Base-by-base conservation (phyloP, 2,113 vertebrate species). In the Notechis scutatus region DNA sequence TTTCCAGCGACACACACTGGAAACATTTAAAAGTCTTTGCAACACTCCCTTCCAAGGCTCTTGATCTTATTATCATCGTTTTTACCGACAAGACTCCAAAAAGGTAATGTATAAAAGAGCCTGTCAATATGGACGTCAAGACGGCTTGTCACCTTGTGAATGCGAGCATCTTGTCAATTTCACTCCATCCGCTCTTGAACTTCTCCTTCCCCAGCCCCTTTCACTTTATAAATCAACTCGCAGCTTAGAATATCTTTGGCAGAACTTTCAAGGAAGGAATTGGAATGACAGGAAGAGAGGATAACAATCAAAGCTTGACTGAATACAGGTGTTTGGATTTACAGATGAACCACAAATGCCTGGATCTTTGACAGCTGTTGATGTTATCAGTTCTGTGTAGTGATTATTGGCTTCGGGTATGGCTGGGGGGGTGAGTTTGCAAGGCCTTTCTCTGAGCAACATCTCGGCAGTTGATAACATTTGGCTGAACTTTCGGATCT, bases 401-500 rank as follows among this genome's bases (percentile, higher is more conserved):
- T 97, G 97, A 97, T 98, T 98, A 99, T 98, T 98, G 98, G 98
- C 98, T 98, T 96, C 91, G 94, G 98, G 98, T 98, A 97, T 98
- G 94, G 96, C 97, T 98, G 55, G 55, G 23, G 23, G 8, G 23
- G 59, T 98, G 92, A 85, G 52, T 57, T 98, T 97, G 95, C 45
- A 94, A 98, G 98, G 97, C 97, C 97, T 97, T 97, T 98, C 98
- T 97, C 97, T 97, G 97, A 97, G 97, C 97, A 98, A 98, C 98
- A 98, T 98, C 98, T 97, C 98, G 93, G 97, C 97, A 97, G 96
- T 98, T 98, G 98, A 99, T 99, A 99, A 99, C 99, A 99, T 99
- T 99, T 99, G 99, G 99, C 99, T 99, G 99, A 99, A 99, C 99
- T 99, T 99, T 99, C 98, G 97, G 98, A 98, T 98, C 98, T 97